Conservation (phyloP, 2,888 invertebrate species). For the Stenodera caucasica region DNA sequence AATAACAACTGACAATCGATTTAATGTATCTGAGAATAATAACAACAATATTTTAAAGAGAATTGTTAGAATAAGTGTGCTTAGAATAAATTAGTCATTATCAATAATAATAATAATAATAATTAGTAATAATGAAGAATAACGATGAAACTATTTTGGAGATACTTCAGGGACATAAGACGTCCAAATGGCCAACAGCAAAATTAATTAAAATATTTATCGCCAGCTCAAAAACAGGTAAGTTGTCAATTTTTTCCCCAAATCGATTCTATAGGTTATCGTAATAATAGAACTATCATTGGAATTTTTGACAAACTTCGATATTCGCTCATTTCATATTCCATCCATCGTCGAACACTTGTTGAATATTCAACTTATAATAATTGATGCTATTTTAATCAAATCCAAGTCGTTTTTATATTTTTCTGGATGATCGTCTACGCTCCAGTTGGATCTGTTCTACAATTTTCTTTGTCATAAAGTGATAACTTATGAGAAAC, state of each 20-base stretch:
- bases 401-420: neutral
- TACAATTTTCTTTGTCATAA: too few species aligned
- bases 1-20: slow-evolving; percentile 26
- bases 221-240: slow-evolving; percentile 54
- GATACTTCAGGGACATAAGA: slow-evolving; percentile 55
- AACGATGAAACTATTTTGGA: slow-evolving; percentile 57
- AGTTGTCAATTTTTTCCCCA: slow-evolving; percentile 24
- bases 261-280: neutral
- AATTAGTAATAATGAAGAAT: slow-evolving; percentile 50
- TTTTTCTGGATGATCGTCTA: neutral
- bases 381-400: neutral
- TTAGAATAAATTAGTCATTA: slow-evolving; percentile 9
- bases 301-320: neutral
- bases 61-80: slow-evolving; percentile 19
- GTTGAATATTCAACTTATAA: slow-evolving; percentile 3
- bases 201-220: slow-evolving; percentile 55
- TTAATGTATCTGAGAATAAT: slow-evolving; percentile 20
- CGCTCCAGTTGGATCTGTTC: neutral
- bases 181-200: slow-evolving; percentile 53
- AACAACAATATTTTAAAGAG: neutral
- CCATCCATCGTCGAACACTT: neutral
- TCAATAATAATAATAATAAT: slow-evolving; percentile 15
- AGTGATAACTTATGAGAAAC: too few species aligned
- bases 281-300: neutral
- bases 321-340: neutral